Conservation (phyloP, 2,797 vertebrate species). For the Eupleurogrammus muticus region DNA sequence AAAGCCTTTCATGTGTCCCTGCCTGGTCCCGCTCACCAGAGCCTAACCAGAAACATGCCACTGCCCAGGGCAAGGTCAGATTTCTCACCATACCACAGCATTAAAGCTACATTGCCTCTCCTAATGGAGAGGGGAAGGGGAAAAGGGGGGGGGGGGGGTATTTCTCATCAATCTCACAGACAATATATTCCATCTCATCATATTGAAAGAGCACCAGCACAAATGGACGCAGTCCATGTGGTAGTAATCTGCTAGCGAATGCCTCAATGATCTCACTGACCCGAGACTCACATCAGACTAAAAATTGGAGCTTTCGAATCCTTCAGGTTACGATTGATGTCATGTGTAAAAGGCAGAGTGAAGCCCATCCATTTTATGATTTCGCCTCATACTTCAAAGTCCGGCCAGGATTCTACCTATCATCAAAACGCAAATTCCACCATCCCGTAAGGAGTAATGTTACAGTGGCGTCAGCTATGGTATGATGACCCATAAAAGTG, state of each 20-base stretch:
- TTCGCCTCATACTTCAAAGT: constrained; percentile 58
- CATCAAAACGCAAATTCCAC: constrained; percentile 55
- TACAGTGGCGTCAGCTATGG: constrained; percentile 34
- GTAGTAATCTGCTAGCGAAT: constrained; percentile 69
- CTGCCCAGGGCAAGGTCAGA: constrained; percentile 83
- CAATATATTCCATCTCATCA: constrained; percentile 79
- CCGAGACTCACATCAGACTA: constrained; percentile 63
- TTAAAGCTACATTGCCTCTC: constrained; percentile 74
- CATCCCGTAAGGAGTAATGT: constrained; percentile 48
- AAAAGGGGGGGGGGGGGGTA: constrained; percentile 51
- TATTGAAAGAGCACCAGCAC: constrained; percentile 53
- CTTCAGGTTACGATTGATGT: constrained; percentile 66
- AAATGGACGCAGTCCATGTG: constrained; percentile 69
- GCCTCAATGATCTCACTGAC: constrained; percentile 69
- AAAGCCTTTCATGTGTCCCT: constrained; percentile 83
- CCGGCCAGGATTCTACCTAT: constrained; percentile 35
- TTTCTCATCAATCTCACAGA: constrained; percentile 80
- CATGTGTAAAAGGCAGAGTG: constrained; percentile 45
- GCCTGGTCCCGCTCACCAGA: constrained; percentile 79
- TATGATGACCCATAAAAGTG: constrained; percentile 56
- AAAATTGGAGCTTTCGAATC: constrained; percentile 57
- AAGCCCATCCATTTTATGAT: constrained; percentile 53
- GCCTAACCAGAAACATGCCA: constrained; percentile 85
- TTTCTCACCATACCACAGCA: constrained; percentile 74
- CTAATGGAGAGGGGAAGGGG: constrained; percentile 64